phyloP scores from a whole-genome alignment of 2,888 invertebrate genomes.

The Monopis laevigella region DNA sequence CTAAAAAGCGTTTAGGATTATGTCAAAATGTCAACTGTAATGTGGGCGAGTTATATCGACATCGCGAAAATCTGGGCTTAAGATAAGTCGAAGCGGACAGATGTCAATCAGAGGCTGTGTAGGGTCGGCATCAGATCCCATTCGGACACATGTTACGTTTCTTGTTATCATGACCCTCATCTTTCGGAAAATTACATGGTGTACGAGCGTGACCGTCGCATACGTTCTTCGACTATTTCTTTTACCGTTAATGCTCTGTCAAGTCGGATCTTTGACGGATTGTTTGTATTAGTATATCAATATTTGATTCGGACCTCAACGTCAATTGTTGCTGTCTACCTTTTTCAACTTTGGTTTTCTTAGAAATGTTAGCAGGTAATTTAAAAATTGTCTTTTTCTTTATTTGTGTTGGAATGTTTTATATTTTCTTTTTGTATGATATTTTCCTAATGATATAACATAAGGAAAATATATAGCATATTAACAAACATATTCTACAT shows the following conservation, averaged over 20 bases:
- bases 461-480: too few relatives aligned
- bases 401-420: too few relatives aligned
- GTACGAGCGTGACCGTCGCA: constrained; percentile 33
- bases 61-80: constrained; percentile 3
- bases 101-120: constrained; percentile 34
- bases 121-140: constrained; percentile 26
- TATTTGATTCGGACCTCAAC: constrained; percentile 2
- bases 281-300: constrained; percentile 11
- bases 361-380: too few relatives aligned
- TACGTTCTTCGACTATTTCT: constrained; percentile 26
- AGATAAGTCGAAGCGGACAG: constrained; percentile 27
- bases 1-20: too few relatives aligned
- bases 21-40: constrained; percentile 3
- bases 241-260: constrained; percentile 7
- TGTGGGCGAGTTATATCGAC: constrained; percentile 4
- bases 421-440: too few relatives aligned
- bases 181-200: constrained; percentile 48
- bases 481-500: too few relatives aligned
- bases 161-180: constrained; percentile 51
- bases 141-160: constrained; percentile 43
- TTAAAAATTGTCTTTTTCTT: too few relatives aligned
- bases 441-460: too few relatives aligned
- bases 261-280: neutral
- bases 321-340: constrained; percentile 3
- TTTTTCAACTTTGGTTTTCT: constrained; percentile 4